These are phyloP conservation scores for Drosophila kanekoi DNA, from an alignment of 2,888 invertebrate genomes.

Conservation along the genomic window DNA sequence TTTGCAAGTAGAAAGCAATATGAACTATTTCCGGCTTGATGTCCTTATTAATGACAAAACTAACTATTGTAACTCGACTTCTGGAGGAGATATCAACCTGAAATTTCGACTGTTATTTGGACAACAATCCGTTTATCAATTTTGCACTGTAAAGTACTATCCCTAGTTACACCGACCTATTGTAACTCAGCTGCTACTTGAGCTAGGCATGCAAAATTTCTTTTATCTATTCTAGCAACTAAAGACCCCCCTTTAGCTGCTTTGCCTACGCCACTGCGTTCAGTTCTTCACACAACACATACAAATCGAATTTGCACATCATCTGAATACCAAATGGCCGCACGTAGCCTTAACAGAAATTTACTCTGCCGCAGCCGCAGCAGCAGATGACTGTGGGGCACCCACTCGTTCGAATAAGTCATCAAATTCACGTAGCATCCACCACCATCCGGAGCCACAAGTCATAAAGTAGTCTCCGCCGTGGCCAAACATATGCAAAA, in stretches of 20 bases:
- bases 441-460: slow-evolving; percentile 46
- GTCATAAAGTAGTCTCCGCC: slow-evolving; percentile 70
- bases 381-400: slow-evolving; percentile 48
- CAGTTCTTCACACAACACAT: slow-evolving; percentile 55
- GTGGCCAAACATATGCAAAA: slow-evolving; percentile 80
- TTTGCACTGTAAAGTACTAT: not conserved
- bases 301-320: slow-evolving; percentile 84
- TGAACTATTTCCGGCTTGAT: not conserved
- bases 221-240: not conserved
- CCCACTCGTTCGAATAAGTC: slow-evolving; percentile 77
- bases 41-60: not conserved
- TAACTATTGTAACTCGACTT: not conserved
- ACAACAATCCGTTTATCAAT: not conserved
- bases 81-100: not conserved
- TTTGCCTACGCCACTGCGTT: slow-evolving; percentile 11
- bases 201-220: not conserved
- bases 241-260: not conserved
- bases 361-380: slow-evolving; percentile 25
- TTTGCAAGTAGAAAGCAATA: not conserved
- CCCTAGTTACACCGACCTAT: not conserved
- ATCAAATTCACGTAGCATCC: slow-evolving; percentile 76
- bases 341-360: slow-evolving; percentile 72
- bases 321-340: slow-evolving; percentile 84
- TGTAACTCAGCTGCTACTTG: slow-evolving; percentile 21
- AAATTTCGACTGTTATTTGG: not conserved